Base-by-base conservation (phyloP, 2,797 vertebrate species). In the Falco concolor region DNA sequence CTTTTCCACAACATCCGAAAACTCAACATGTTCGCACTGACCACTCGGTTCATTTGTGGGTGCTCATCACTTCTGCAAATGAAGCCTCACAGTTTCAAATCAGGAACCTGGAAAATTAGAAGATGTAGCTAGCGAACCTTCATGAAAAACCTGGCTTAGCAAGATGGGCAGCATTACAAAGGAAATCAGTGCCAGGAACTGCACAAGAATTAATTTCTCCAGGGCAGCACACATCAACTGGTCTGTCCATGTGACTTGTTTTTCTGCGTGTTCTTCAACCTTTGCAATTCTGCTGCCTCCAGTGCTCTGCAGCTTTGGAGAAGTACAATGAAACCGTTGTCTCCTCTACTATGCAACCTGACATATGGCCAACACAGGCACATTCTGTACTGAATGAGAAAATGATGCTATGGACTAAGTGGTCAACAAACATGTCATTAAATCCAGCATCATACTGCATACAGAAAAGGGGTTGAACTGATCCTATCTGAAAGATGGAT, bases 31-130 rank as follows among this genome's bases (percentile, higher is more conserved):
- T 53, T 89, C 54, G 34, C 57, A 13, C 34, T 63, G 79, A 59
- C 61, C 76, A 54, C 47, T 77, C 42, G 5, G 61, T 81, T 60
- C 73, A 81, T 16, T 23, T 54, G 38, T 24, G 84, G 86, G 54
- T 11, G 50, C 77, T 94, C 91, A 95, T 73, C 85, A 44, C 34
- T 90, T 68, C 80, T 76, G 85, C 65, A 89, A 72, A 87, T 4
- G n/a, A 81, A 59, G 65, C 57, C 83, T 84, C 25, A 36, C 61
- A 85, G 80, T 52, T 75, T 84, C 94, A 87, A 81, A 79, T 20
- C 80, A 87, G 73, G 77, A 84, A 92, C 54, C 59, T n/a, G 90
- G 80, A 92, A 93, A 90, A 89, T 73, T 30, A 82, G 68, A 63
- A 91, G 77, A 61, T 1, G 25, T 57, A 91, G 40, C 49, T 50